Percentiles rank a stretch among this genome's conserved stretches.
Conservation (phyloP, 2,113 vertebrate species). For the Pelusios castaneus region DNA sequence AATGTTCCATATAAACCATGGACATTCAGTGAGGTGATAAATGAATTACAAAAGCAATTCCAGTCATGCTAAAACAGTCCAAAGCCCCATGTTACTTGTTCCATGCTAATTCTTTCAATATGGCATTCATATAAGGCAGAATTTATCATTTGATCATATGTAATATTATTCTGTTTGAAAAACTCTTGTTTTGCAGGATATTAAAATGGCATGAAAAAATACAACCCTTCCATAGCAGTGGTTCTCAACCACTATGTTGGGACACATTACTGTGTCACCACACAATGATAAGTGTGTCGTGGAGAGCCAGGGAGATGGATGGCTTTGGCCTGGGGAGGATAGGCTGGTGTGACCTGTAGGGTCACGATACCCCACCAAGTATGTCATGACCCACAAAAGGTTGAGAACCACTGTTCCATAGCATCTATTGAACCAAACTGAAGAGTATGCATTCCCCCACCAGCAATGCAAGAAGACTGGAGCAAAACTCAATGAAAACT, state of each 20-base stretch:
- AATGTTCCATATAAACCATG: neutral
- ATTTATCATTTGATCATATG: neutral
- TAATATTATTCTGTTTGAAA: neutral
- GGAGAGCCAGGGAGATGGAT: too few species aligned
- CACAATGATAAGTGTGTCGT: too few species aligned
- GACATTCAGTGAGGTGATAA: slow-evolving; percentile 41
- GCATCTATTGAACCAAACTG: neutral
- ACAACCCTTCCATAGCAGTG: neutral
- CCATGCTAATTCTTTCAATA: slow-evolving; percentile 30
- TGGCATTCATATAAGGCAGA: neutral
- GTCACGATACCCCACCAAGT: too few species aligned
- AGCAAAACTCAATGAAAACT: neutral
- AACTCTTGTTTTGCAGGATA: neutral
- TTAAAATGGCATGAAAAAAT: neutral
- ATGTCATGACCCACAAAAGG: too few species aligned
- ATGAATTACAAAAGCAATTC: slow-evolving; percentile 50
- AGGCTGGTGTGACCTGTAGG: too few species aligned
- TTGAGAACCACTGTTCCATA: too few species aligned
- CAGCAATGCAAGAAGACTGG: neutral
- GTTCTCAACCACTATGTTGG: too few species aligned
- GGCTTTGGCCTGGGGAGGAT: too few species aligned
- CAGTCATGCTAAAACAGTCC: slow-evolving; percentile 52
- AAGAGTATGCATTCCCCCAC: neutral
- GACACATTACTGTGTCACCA: too few species aligned
- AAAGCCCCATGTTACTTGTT: slow-evolving; percentile 47